Evolutionary conservation across 2,113 vertebrate species (phyloP), one percentile per base, ranked within the genome.

Genomic region (Gobio gobio): DNA sequence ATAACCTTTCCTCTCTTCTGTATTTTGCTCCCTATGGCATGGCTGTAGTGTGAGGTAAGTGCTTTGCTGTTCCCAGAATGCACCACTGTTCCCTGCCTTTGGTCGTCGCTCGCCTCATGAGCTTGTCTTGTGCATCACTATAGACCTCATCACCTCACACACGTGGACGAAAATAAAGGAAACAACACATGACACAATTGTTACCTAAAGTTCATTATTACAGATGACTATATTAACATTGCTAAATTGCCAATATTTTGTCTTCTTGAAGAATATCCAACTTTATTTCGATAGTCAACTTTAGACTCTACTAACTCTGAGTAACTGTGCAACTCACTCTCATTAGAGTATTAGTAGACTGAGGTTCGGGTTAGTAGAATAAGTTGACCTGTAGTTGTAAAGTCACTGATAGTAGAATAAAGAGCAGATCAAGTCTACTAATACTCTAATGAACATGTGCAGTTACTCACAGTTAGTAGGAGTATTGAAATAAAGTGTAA

Each of bases 21-120:
- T 97, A 97, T 97, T 98, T 96, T 97, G 97, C 97, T 99, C 96
- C 96, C 97, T 96, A 92, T 98, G 97, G 95, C 97, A 96, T 98
- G 97, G 95, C 95, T 97, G 94, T 99, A 99, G 97, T 94, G 96
- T 97, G 96, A 98, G 98, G 98, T 99, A 98, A 99, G 98, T 97
- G 83, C 88, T 94, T 91, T 94, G 92, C 89, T 93, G 87, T 89
- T 87, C 91, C 90, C 88, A 79, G 92, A 93, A 93, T 93, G 92
- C 90, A 88, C 83, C 91, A 89, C 86, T 68, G 13, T 86, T 78
- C 80, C 72, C 86, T 70, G 49, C 79, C 59, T 88, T 16, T 85
- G 85, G 70, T 24, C 33, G 14, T 82, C 43, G 33, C 66, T 64
- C 59, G n/a, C 22, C 56, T 59, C 59, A 54, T 22, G n/a, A 40